Evolutionary conservation across 2,888 invertebrate species (phyloP).

Genomic region (Alitta virens): DNA sequence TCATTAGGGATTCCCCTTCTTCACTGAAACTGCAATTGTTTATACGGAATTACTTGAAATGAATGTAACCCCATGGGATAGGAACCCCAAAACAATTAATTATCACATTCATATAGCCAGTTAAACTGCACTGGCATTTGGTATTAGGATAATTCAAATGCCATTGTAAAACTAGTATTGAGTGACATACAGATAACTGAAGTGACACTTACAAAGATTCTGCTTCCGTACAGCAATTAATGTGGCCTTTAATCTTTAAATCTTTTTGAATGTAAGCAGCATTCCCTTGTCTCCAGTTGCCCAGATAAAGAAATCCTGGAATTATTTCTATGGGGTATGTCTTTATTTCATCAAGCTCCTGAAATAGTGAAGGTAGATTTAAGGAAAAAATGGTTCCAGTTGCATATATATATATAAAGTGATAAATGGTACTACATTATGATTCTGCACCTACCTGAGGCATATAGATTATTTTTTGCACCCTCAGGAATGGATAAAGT

Average conservation of each 20-base stretch:
- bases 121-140: too few relatives aligned
- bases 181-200: too few relatives aligned
- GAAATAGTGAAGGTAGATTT: neutral
- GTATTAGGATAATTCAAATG: too few relatives aligned
- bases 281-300: slow-evolving; percentile 51
- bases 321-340: slow-evolving; percentile 55
- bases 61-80: too few relatives aligned
- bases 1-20: slow-evolving; percentile 38
- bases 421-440: too few relatives aligned
- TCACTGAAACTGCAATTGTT: slow-evolving; percentile 39
- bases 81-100: too few relatives aligned
- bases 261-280: slow-evolving; percentile 54
- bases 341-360: slow-evolving; percentile 55
- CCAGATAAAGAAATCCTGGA: slow-evolving; percentile 51
- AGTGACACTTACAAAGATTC: slow-evolving; percentile 46
- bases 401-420: too few relatives aligned
- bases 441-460: slow-evolving; percentile 42
- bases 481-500: slow-evolving; percentile 55
- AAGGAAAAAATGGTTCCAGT: too few relatives aligned
- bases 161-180: too few relatives aligned
- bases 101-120: too few relatives aligned
- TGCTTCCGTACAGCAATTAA: slow-evolving; percentile 48
- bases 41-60: too few relatives aligned
- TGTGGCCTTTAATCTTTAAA: slow-evolving; percentile 51
- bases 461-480: slow-evolving; percentile 56